Conservation (phyloP, 2,113 vertebrate species). For the Archilochus colubris region DNA sequence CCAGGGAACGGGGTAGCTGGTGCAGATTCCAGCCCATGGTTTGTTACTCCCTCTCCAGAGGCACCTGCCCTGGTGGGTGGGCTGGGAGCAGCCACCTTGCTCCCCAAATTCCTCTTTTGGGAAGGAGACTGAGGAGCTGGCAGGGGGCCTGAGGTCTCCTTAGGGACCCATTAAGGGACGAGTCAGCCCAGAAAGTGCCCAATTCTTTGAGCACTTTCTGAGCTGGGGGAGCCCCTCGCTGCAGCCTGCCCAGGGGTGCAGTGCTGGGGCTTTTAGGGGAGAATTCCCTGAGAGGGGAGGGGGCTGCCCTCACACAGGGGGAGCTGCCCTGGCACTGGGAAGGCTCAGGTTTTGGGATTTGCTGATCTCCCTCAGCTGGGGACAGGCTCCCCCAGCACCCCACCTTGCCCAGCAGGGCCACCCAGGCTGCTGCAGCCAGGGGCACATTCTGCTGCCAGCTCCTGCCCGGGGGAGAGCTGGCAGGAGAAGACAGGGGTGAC, state of each 20-base stretch:
- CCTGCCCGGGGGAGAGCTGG: neutral
- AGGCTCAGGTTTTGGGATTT: neutral
- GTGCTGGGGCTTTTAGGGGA: neutral
- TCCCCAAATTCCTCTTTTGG: neutral
- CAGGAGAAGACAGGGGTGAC: neutral
- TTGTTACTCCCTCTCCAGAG: neutral
- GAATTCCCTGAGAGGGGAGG: neutral
- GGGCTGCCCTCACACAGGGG: too few relatives aligned
- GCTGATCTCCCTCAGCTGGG: neutral
- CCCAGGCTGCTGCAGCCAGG: neutral
- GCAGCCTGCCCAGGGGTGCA: neutral
- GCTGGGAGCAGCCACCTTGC: neutral
- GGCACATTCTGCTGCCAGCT: neutral
- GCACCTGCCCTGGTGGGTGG: neutral
- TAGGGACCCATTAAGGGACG: neutral
- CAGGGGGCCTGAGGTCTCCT: neutral
- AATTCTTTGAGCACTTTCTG: neutral
- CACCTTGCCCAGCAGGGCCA: neutral
- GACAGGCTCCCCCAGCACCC: neutral
- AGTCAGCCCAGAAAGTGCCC: neutral
- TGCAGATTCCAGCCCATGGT: neutral
- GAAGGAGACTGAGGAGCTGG: neutral
- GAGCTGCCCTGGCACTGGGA: neutral
- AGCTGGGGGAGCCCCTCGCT: neutral
- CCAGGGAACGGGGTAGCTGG: rapidly evolving